Evolutionary conservation across 2,113 vertebrate species (phyloP).

Genomic region (Ibidorhyncha struthersii): DNA sequence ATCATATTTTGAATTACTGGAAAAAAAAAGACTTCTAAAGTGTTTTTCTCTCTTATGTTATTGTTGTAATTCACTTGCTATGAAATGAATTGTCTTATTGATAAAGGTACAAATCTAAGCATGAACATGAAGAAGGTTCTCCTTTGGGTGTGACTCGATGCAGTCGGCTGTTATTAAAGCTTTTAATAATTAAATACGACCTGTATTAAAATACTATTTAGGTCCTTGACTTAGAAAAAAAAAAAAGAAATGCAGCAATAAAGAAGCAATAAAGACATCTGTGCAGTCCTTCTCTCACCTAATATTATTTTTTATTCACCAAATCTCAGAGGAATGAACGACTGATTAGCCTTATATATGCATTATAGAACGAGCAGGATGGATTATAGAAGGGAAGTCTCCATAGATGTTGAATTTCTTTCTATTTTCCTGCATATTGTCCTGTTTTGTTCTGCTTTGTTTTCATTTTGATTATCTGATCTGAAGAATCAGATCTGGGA

Average conservation of each 20-base stretch:
- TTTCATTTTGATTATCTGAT: neutral
- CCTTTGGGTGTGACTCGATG: neutral
- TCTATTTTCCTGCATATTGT: neutral
- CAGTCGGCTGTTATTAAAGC: constrained; percentile 57
- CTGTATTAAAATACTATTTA: constrained; percentile 26
- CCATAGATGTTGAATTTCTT: neutral
- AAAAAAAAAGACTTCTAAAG: neutral
- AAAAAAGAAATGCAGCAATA: neutral
- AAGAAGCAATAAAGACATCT: neutral
- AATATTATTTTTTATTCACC: neutral
- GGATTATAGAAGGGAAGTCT: neutral
- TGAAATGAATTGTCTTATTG: constrained; percentile 15
- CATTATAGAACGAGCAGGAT: neutral
- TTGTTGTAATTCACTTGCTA: neutral
- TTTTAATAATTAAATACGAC: constrained; percentile 71
- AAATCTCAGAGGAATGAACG: neutral
- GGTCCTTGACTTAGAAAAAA: neutral
- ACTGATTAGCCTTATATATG: neutral
- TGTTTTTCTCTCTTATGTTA: neutral
- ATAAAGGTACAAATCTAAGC: neutral
- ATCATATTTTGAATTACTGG: neutral
- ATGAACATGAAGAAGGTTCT: constrained; percentile 24
- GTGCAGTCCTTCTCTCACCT: neutral
- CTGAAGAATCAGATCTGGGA: neutral
- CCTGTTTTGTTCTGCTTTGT: neutral